A percentile compares a stretch with the other conserved stretches of the same genome.
Conservation (phyloP, 2,113 vertebrate genomes). For the Trinectes maculatus region DNA sequence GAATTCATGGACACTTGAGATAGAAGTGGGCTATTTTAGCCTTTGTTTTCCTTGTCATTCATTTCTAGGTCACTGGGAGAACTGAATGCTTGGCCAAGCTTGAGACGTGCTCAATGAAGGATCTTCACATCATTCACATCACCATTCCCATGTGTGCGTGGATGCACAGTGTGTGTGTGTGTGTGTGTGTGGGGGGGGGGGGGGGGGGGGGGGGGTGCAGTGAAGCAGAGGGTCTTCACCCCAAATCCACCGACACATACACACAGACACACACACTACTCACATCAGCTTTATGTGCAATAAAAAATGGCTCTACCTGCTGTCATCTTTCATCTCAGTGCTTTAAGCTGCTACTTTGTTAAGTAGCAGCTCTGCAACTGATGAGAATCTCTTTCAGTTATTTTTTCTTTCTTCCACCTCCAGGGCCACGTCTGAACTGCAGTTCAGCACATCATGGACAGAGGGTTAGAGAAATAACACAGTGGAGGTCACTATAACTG, state of each 20-base stretch:
- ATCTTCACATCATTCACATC: constrained; percentile 50
- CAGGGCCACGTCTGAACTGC: constrained; percentile 6
- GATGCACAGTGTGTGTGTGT: not conserved
- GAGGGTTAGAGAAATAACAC: constrained; percentile 4
- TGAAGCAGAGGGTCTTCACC: constrained; percentile 50
- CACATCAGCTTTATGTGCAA: constrained; percentile 5
- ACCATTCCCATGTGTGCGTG: constrained; percentile 28
- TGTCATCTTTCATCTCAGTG: constrained; percentile 12
- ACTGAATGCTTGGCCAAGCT: constrained; percentile 67
- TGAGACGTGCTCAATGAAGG: constrained; percentile 62
- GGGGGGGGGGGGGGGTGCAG: no score
- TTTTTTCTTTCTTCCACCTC: constrained; percentile 8
- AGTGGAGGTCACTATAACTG: not conserved
- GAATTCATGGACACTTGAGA: constrained; percentile 35
- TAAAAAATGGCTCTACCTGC: constrained; percentile 34
- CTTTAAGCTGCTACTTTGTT: constrained; percentile 31
- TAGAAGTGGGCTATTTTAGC: constrained; percentile 22
- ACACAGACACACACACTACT: not conserved
- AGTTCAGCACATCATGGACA: constrained; percentile 20
- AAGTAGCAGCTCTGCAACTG: constrained; percentile 27
- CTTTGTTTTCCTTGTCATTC: constrained; percentile 55
- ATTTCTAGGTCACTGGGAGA: constrained; percentile 75
- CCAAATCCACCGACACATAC: constrained; percentile 20
- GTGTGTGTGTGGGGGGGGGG: no score
- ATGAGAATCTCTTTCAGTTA: constrained; percentile 32